Conservation (phyloP, 2,113 vertebrate species). For the Upupa epops region DNA sequence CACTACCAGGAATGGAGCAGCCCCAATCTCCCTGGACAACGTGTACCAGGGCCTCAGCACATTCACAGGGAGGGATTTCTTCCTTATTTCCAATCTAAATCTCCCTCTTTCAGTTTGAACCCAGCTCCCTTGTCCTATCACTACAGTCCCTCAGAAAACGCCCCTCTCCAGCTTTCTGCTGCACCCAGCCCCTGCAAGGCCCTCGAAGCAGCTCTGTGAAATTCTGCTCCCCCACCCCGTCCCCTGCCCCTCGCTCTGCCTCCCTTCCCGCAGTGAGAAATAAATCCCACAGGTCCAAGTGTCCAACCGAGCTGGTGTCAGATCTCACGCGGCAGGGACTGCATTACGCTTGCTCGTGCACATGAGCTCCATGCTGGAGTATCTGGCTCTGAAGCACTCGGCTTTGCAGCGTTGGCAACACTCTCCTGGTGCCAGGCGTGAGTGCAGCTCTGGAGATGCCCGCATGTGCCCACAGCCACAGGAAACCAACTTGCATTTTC, state of each 20-base stretch:
- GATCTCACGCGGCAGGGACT: neutral
- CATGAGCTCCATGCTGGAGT: neutral
- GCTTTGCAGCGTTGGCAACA: neutral
- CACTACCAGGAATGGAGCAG: no score
- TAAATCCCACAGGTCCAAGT: neutral
- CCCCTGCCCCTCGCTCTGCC: neutral
- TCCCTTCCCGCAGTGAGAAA: neutral
- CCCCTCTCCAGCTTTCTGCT: no score
- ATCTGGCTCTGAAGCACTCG: accelerated
- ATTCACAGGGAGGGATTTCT: no score
- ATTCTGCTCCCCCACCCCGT: neutral
- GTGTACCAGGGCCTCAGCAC: no score
- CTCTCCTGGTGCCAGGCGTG: neutral
- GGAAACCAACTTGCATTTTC: neutral
- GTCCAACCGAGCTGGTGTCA: neutral
- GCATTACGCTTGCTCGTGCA: neutral
- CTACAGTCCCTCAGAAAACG: no score
- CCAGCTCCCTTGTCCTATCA: no score
- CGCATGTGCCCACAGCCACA: neutral
- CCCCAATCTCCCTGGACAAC: no score
- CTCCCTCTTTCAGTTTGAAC: no score
- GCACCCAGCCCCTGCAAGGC: no score
- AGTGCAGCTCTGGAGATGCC: neutral
- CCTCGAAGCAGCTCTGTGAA: no score
- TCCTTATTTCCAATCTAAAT: no score